phyloP scores from a whole-genome alignment of 2,888 invertebrate genomes.

The Pristionchus entomophagus region DNA sequence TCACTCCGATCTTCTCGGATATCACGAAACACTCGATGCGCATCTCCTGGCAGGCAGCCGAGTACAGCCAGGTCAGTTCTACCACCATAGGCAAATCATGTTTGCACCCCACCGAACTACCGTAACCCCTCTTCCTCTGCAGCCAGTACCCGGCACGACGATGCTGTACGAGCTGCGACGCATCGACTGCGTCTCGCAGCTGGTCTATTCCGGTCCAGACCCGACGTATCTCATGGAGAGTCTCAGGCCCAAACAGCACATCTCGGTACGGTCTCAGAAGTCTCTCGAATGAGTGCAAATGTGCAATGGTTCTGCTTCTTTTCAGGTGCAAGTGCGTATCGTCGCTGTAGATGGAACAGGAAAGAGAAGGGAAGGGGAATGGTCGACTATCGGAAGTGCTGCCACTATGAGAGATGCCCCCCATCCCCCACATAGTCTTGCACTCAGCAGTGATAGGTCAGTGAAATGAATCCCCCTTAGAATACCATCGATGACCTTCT shows the following conservation, averaged over 20 bases:
- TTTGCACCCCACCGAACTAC: neutral
- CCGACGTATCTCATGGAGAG: constrained; percentile 44
- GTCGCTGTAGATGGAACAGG: constrained; percentile 10
- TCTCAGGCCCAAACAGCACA: constrained; percentile 48
- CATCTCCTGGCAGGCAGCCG: constrained; percentile 50
- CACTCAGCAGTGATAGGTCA: constrained; percentile 44
- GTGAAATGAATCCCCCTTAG: too few species aligned
- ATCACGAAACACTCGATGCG: constrained; percentile 53
- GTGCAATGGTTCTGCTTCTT: too few species aligned
- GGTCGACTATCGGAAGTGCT: neutral
- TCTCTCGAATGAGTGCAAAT: too few species aligned
- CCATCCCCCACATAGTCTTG: constrained; percentile 47
- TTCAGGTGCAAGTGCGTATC: constrained; percentile 35
- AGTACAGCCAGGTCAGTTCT: neutral
- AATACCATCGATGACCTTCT: too few species aligned
- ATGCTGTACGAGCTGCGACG: constrained; percentile 52
- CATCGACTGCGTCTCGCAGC: constrained; percentile 45
- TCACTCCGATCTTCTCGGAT: constrained; percentile 53
- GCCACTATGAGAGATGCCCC: constrained; percentile 51
- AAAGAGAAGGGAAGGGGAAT: constrained; percentile 28
- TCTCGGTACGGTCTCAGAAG: constrained; percentile 39
- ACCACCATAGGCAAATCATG: neutral
- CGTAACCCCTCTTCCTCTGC: constrained; percentile 13
- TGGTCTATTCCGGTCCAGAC: constrained; percentile 54
- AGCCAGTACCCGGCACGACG: constrained; percentile 32